Evolutionary conservation across 2,888 invertebrate species (phyloP), one percentile per base, ranked within the genome.

Genomic region (Cerceris ruficornis): DNA sequence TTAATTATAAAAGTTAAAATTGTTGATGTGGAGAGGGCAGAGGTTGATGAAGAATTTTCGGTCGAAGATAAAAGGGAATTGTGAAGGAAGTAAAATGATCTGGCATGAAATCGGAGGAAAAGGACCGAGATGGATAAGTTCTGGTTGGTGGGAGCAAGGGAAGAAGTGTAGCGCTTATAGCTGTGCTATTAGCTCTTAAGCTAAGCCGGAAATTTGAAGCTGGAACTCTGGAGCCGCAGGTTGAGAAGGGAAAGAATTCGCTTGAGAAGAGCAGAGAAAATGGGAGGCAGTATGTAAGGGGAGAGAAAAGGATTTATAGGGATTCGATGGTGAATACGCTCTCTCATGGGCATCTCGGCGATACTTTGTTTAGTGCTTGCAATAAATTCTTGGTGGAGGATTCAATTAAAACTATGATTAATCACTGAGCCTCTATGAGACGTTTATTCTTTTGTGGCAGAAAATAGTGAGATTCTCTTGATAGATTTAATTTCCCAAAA

Each of bases 151-250:
- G 58, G 42, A n/a, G 61, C 54, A 50, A 72, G 60, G 28, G 28
- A 65, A 69, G 60, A 77, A 81, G 74, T 77, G 78, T 65, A 73
- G 57, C 73, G 68, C 71, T 67, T 64, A 65, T 73, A 79, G 80
- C 84, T 72, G 77, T 84, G 88, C 89, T 89, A 90, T 89, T 89
- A 89, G 88, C 88, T 88, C 87, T 90, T 86, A 88, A 88, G 87
- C 84, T 88, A 87, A 88, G 87, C 88, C 87, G 89, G 87, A 89
- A 90, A 88, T 89, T 89, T 84, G 81, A 85, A 81, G 77, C 83
- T 87, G 88, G 89, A 89, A 86, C 70, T 83, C 77, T 15, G 65
- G 67, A 60, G 57, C 49, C 71, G 52, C 61, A 39, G 50, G 43
- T 52, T 59, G 66, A 67, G 62, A 59, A 15, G 57, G 68, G 54